These are phyloP conservation scores for Galago senegalensis DNA, from an alignment of 2,797 vertebrate genomes.

Conservation along the genomic window DNA sequence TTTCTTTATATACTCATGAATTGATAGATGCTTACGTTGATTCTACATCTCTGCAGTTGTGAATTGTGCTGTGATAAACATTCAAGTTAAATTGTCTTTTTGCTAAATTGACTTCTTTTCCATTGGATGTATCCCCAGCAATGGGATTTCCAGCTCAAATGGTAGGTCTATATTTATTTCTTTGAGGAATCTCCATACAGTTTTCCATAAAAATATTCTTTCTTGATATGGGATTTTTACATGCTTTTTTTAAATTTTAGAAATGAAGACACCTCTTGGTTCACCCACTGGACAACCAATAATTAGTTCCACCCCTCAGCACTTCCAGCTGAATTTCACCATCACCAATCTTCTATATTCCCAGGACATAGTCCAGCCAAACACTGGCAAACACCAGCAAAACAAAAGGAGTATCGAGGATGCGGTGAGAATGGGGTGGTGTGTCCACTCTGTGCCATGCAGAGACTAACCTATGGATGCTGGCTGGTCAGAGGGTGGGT, in stretches of 20 bases:
- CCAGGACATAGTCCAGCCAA: slow-evolving; percentile 31
- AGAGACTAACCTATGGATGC: neutral
- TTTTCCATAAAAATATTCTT: neutral
- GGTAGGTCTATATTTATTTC: neutral
- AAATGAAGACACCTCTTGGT: neutral
- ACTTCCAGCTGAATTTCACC: slow-evolving; percentile 82
- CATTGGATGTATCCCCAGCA: neutral
- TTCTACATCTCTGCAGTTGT: neutral
- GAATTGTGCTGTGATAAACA: neutral
- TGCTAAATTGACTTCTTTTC: neutral
- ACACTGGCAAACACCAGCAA: neutral
- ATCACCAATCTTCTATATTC: slow-evolving; percentile 82
- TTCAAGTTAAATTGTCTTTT: neutral
- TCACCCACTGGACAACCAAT: slow-evolving; percentile 6
- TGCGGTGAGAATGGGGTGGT: slow-evolving; percentile 72
- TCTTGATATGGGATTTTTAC: neutral
- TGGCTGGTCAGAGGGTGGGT: neutral
- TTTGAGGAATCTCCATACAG: neutral
- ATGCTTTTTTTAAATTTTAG: slow-evolving; percentile 47
- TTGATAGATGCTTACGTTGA: neutral
- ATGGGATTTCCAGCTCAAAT: neutral
- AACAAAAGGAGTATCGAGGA: slow-evolving; percentile 75
- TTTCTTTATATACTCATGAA: neutral
- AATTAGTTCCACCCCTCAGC: neutral
- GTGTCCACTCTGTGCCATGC: neutral